Evolutionary conservation across 2,888 invertebrate species (phyloP).

Genomic region (Nymphalis polychloros): DNA sequence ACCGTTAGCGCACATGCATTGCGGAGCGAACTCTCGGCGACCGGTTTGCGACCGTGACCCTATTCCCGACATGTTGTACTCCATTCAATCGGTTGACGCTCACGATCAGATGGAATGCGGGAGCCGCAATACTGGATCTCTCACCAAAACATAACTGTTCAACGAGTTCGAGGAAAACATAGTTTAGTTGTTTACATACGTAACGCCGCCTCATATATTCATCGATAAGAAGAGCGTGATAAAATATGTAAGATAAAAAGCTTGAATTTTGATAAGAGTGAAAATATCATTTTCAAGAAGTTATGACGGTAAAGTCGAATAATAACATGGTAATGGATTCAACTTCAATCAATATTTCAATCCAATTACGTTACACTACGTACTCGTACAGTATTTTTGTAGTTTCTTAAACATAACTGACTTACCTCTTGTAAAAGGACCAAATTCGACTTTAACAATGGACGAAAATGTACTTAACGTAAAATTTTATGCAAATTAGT

Average conservation of each 20-base stretch:
- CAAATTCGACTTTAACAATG: no score
- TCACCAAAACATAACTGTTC: slow-evolving; percentile 44
- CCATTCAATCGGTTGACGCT: slow-evolving; percentile 58
- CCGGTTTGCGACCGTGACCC: slow-evolving; percentile 76
- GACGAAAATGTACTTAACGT: no score
- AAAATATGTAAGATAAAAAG: slow-evolving; percentile 36
- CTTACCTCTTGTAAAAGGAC: no score
- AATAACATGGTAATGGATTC: background rate
- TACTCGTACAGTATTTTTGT: slow-evolving; percentile 1
- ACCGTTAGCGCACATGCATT: slow-evolving; percentile 45
- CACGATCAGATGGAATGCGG: slow-evolving; percentile 65
- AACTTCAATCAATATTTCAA: slow-evolving; percentile 10
- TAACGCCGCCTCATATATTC: slow-evolving; percentile 17
- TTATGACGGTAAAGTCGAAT: background rate
- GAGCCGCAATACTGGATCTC: slow-evolving; percentile 57
- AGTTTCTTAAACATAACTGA: background rate
- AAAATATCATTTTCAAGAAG: slow-evolving; percentile 26
- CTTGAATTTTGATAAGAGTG: slow-evolving; percentile 27
- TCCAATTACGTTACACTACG: background rate
- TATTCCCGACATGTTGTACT: slow-evolving; percentile 65
- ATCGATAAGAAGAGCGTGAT: slow-evolving; percentile 33
- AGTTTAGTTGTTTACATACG: slow-evolving; percentile 21
- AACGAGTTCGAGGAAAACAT: slow-evolving; percentile 32
- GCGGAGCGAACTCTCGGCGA: slow-evolving; percentile 48
- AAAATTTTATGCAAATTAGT: no score